Percentiles rank a stretch among this genome's conserved stretches.
Conservation (phyloP, 2,797 vertebrate genomes). For the Megalops cyprinoides region DNA sequence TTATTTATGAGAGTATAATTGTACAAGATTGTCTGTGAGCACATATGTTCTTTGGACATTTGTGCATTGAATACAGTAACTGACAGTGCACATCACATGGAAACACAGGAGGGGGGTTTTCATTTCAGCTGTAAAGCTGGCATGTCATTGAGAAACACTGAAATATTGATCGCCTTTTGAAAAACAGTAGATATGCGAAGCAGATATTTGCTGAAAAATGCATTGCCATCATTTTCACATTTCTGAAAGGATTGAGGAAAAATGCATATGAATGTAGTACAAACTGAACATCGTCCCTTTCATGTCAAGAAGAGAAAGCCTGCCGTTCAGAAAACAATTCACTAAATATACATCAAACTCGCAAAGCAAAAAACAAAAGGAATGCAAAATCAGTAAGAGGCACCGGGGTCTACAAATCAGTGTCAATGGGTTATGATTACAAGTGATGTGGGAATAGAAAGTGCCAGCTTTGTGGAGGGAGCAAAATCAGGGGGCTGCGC, state of each 20-base stretch:
- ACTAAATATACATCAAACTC: background rate
- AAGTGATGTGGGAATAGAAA: constrained; percentile 6
- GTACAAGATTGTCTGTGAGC: constrained; percentile 25
- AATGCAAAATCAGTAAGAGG: constrained; percentile 6
- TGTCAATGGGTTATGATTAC: background rate
- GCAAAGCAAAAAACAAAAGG: background rate
- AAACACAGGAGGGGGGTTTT: background rate
- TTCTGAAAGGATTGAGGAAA: background rate
- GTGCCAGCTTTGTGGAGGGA: background rate
- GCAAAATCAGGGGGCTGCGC: constrained; percentile 26
- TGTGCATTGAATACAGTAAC: background rate
- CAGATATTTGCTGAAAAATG: background rate
- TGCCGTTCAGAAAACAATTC: background rate
- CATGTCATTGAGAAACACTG: background rate
- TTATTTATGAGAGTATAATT: constrained; percentile 62
- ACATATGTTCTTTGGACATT: constrained; percentile 21
- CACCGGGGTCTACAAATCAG: background rate
- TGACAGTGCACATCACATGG: background rate
- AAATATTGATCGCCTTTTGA: background rate
- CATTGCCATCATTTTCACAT: background rate
- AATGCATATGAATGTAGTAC: background rate
- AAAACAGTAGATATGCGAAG: background rate
- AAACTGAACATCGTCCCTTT: background rate
- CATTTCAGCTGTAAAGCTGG: background rate
- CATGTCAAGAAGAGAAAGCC: background rate